Percentiles rank a stretch among this genome's conserved stretches.
Evolutionary conservation across 2,888 invertebrate species (phyloP).

Genomic region (Trimorus sp.): DNA sequence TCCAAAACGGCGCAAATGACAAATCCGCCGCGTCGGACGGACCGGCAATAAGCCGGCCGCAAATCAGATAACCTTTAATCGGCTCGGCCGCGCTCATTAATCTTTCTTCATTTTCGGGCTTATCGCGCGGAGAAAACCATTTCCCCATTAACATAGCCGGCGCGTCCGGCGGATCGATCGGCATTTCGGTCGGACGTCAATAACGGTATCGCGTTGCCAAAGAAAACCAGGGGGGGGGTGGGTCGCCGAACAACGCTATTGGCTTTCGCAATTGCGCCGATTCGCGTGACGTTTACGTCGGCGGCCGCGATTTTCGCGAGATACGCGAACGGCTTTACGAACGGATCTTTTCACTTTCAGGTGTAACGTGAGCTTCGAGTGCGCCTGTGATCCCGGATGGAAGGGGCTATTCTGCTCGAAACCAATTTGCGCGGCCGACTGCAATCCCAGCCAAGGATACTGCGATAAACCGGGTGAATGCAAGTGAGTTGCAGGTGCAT

Average conservation of each 20-base stretch:
- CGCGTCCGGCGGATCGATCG: conserved; percentile 13
- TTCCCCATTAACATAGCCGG: conserved; percentile 53
- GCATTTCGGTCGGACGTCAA: conserved; percentile 35
- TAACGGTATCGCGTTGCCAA: conserved; percentile 17
- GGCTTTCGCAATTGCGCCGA: conserved; percentile 61
- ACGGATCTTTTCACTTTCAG: conserved; percentile 75
- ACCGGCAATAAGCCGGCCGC: conserved; percentile 35
- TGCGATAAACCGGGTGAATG: conserved; percentile 94
- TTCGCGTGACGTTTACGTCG: conserved; percentile 51
- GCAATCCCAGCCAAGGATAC: conserved; percentile 92
- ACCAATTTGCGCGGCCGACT: conserved; percentile 92
- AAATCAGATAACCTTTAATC: conserved; percentile 48
- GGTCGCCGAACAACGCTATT: conserved; percentile 62
- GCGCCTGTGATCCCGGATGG: conserved; percentile 93
- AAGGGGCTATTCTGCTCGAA: conserved; percentile 94
- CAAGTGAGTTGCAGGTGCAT: conserved; percentile 80
- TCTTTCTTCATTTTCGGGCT: conserved; percentile 53
- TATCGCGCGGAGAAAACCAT: conserved; percentile 41
- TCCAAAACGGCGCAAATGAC: too few relatives aligned
- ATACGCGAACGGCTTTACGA: conserved; percentile 44
- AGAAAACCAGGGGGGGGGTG: conserved; percentile 30
- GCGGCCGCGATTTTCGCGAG: conserved; percentile 41
- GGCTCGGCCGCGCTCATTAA: conserved; percentile 41
- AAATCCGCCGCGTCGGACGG: conserved; percentile 25
- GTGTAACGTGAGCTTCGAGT: conserved; percentile 93